Evolutionary conservation across 2,888 invertebrate genomes (phyloP).

Genomic region (Dendrolimus houi): DNA sequence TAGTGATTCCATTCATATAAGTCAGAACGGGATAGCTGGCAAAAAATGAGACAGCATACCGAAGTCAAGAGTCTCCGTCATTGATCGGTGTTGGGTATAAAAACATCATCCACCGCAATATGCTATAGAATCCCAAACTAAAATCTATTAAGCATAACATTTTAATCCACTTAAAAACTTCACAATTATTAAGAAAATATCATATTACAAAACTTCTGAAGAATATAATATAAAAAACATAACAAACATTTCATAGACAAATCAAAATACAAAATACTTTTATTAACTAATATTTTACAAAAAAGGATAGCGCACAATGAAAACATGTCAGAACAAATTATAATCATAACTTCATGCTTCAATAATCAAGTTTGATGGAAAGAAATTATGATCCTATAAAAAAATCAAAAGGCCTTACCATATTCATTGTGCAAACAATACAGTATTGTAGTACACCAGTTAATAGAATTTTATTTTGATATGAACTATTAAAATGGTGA

Average conservation of each 20-base stretch:
- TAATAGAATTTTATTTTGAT: constrained; percentile 51
- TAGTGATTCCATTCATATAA: constrained; percentile 43
- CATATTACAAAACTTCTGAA: constrained; percentile 37
- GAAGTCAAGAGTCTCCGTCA: constrained; percentile 70
- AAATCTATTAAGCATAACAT: constrained; percentile 15
- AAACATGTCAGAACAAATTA: constrained; percentile 71
- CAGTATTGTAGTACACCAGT: constrained; percentile 39
- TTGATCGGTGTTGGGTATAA: constrained; percentile 53
- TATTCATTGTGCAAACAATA: constrained; percentile 71
- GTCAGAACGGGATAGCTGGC: constrained; percentile 51
- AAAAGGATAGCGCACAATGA: constrained; percentile 44
- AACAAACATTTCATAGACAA: constrained; percentile 14
- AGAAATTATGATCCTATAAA: constrained; percentile 45
- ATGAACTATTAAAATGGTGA: constrained; percentile 32
- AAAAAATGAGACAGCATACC: constrained; percentile 48
- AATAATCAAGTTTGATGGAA: constrained; percentile 44
- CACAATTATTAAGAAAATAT: constrained; percentile 28
- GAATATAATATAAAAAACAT: constrained; percentile 7
- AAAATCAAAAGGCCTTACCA: constrained; percentile 66
- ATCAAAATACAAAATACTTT: constrained; percentile 9
- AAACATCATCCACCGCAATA: constrained; percentile 16
- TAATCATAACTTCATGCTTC: constrained; percentile 68
- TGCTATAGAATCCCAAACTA: not conserved
- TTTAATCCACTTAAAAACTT: constrained; percentile 25
- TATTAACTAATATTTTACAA: constrained; percentile 15